Evolutionary conservation across 1,140 invertebrate genomes (phyloP).

Genomic region (Orussus abietinus): DNA sequence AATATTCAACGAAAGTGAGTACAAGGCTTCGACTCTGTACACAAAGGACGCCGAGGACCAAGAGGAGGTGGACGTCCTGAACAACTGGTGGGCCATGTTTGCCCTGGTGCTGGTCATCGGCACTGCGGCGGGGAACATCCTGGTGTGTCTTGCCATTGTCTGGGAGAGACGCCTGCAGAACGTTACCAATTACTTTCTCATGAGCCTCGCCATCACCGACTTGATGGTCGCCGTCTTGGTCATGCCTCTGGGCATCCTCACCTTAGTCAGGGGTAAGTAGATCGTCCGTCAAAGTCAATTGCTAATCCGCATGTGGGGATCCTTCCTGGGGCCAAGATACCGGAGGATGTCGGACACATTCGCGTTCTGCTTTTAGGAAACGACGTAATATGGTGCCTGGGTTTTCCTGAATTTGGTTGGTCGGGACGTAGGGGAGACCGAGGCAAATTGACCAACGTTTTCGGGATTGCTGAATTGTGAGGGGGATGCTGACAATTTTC

Average conservation of each 20-base stretch:
- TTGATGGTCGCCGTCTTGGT: slow-evolving; percentile 88
- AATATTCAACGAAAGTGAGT: slow-evolving; percentile 35
- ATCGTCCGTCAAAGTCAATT: too few species aligned
- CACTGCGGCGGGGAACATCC: slow-evolving; percentile 87
- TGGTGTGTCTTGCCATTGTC: slow-evolving; percentile 89
- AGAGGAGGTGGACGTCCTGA: slow-evolving; percentile 38
- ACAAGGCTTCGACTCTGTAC: slow-evolving; percentile 15
- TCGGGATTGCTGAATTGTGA: too few species aligned
- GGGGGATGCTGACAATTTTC: too few species aligned
- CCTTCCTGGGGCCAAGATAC: too few species aligned
- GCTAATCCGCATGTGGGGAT: too few species aligned
- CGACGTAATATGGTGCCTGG: too few species aligned
- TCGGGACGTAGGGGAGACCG: too few species aligned
- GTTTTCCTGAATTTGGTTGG: too few species aligned
- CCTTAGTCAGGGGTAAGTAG: slow-evolving; percentile 73
- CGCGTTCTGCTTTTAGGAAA: too few species aligned
- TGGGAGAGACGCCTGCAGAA: slow-evolving; percentile 86
- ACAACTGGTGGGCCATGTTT: slow-evolving; percentile 73
- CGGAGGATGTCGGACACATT: too few species aligned
- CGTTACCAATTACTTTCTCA: slow-evolving; percentile 95
- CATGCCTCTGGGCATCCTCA: slow-evolving; percentile 84
- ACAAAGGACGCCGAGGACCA: slow-evolving; percentile 7
- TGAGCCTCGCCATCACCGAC: slow-evolving; percentile 93
- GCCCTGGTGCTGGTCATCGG: slow-evolving; percentile 77
- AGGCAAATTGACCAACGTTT: too few species aligned